Evolutionary conservation across 2,113 vertebrate genomes (phyloP).

Genomic region (Struthidea cinerea): DNA sequence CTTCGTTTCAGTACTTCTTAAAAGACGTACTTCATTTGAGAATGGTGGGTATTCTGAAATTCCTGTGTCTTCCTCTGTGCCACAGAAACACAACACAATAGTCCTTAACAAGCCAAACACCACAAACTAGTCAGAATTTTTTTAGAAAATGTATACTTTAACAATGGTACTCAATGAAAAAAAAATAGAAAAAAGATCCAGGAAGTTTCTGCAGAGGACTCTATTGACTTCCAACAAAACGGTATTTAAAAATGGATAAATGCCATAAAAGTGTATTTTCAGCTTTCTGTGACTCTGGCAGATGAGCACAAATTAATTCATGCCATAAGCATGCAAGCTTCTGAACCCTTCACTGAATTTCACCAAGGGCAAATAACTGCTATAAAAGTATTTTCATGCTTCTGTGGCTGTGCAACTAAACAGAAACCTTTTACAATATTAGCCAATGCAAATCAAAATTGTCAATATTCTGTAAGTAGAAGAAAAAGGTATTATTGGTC

Average conservation of each 20-base stretch:
- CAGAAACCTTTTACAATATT: not conserved
- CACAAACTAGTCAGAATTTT: not conserved
- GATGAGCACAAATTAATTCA: conserved; percentile 15
- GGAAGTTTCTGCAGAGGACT: not conserved
- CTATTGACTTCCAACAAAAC: not conserved
- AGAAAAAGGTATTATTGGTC: not conserved
- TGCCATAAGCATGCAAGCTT: not conserved
- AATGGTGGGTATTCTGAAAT: not conserved
- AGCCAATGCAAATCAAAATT: not conserved
- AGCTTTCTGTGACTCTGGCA: not conserved
- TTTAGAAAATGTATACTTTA: not conserved
- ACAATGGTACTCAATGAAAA: not conserved
- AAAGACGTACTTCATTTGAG: not conserved
- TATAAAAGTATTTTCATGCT: conserved; percentile 12
- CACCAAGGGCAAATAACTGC: not conserved
- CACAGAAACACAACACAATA: not conserved
- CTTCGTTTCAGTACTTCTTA: not conserved
- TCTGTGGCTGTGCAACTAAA: not conserved
- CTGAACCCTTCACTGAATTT: conserved; percentile 23
- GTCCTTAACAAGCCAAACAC: not conserved
- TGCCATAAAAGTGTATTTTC: not conserved
- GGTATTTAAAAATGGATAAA: not conserved
- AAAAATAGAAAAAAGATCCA: not conserved
- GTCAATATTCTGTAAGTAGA: not conserved
- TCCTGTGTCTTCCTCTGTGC: not conserved